Conservation (phyloP, 2,888 invertebrate genomes). For the Andrena minutula region DNA sequence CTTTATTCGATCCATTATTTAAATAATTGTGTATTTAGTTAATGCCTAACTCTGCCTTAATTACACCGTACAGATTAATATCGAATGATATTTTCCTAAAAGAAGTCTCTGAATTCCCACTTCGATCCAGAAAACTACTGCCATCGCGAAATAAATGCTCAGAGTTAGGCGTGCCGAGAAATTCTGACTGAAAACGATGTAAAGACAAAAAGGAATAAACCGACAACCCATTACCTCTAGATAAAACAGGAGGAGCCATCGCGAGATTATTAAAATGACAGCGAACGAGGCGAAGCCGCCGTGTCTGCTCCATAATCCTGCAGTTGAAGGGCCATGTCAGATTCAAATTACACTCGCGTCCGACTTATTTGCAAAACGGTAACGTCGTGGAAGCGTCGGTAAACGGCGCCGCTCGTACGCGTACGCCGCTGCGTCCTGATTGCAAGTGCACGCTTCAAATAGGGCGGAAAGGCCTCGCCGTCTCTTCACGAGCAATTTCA, state of each 20-base stretch:
- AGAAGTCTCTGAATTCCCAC: too few relatives aligned
- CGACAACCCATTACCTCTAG: not conserved
- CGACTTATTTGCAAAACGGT: slow-evolving; percentile 53
- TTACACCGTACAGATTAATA: too few relatives aligned
- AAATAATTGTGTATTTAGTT: too few relatives aligned
- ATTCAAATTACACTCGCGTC: slow-evolving; percentile 43
- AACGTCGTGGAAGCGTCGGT: slow-evolving; percentile 20
- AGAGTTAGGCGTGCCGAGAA: too few relatives aligned
- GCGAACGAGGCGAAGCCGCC: slow-evolving; percentile 2
- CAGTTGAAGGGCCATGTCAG: not conserved
- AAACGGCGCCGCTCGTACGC: slow-evolving; percentile 41
- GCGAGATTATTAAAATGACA: slow-evolving; percentile 7
- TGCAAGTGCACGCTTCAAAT: slow-evolving; percentile 65
- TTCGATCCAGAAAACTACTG: too few relatives aligned
- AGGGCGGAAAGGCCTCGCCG: slow-evolving; percentile 61
- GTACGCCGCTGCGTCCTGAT: slow-evolving; percentile 46
- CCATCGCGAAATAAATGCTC: too few relatives aligned
- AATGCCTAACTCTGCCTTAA: too few relatives aligned
- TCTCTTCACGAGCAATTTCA: slow-evolving; percentile 75
- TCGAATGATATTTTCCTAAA: too few relatives aligned
- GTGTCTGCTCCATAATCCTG: not conserved
- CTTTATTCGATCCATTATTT: too few relatives aligned
- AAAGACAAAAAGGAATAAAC: not conserved
- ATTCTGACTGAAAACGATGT: too few relatives aligned
- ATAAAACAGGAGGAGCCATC: not conserved